Evolutionary conservation across 2,797 vertebrate species (phyloP).

Genomic region (Aulostomus chinensis): DNA sequence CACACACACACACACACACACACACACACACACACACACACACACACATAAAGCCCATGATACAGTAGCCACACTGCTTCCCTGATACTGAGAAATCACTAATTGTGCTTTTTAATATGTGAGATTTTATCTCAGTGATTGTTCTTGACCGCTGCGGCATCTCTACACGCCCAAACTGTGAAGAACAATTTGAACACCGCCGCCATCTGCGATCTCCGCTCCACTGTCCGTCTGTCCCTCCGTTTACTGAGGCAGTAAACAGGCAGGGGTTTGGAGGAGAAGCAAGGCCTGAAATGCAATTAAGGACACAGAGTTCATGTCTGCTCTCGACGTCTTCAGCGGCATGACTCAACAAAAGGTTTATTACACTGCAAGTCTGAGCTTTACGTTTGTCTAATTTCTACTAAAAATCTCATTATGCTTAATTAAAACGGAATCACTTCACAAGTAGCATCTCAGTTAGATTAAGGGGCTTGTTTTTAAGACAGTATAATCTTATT

Average conservation of each 20-base stretch:
- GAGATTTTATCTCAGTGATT: slow-evolving; percentile 47
- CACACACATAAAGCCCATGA: slow-evolving; percentile 7
- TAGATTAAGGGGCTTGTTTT: no score
- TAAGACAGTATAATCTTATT: no score
- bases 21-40: slow-evolving; percentile 7
- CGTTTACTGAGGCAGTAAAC: slow-evolving; percentile 18
- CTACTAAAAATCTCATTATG: no score
- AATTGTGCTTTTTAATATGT: slow-evolving; percentile 62
- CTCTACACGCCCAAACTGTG: slow-evolving; percentile 53
- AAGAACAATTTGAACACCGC: slow-evolving; percentile 63
- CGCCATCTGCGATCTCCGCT: slow-evolving; percentile 62
- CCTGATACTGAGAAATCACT: slow-evolving; percentile 41
- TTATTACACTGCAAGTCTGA: no score
- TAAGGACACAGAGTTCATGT: slow-evolving; percentile 4
- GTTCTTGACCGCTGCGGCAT: slow-evolving; percentile 40
- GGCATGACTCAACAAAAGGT: background rate
- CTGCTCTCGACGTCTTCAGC: background rate
- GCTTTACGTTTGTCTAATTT: no score
- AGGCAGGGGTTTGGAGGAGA: slow-evolving; percentile 1
- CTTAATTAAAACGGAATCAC: no score
- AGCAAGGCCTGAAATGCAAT: slow-evolving; percentile 13
- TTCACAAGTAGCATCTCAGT: no score
- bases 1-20: slow-evolving; percentile 5
- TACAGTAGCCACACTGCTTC: slow-evolving; percentile 23
- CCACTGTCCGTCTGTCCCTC: slow-evolving; percentile 44